Evolutionary conservation across 2,113 vertebrate species (phyloP), one percentile per base, ranked within the genome.

Genomic region (Elgaria multicarinata): DNA sequence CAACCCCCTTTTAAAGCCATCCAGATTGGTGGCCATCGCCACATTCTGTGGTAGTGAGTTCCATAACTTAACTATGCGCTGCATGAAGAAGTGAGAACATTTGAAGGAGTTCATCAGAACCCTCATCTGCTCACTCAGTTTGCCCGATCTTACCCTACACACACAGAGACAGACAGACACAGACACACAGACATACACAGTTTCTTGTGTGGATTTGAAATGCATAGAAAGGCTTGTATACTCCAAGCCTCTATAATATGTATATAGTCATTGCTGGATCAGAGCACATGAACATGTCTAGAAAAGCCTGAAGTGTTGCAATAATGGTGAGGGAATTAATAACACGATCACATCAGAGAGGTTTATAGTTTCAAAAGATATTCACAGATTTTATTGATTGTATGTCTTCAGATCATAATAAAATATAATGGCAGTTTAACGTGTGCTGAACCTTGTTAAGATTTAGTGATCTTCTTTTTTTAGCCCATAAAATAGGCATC

Each of bases 351-450:
- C 62, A 46, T 77, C 74, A 77, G 75, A 77, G 20, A 77, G 33
- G 69, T 39, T 6, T 64, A 13, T 33, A 67, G 44, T 46, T 28
- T 69, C 31, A 53, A 87, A 80, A 46, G 20, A 53, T 31, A 79
- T 39, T 53, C 31, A 53, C 33, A 87, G 12, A 87, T 91, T 78
- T 83, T 92, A 84, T 10, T 83, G 74, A 55, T 69, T 78, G 72
- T 24, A 74, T 53, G 31, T 12, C 33, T 75, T 82, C 31, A 36
- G 69, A 71, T 85, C 16, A 67, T 18, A 62, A 28, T 89, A 75
- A 87, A 2, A 93, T n/a, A 58, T 78, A 88, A 79, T 67, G 3
- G 55, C 64, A 83, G 0, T 75, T 58, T 31, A 87, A 82, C 71
- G 86, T 53, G 20, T 64, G 62, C 74, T 89, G 74, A 76, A 76